Evolutionary conservation across 1,140 invertebrate species (phyloP), one percentile per base, ranked within the genome.

Genomic region (Papilio xuthus): DNA sequence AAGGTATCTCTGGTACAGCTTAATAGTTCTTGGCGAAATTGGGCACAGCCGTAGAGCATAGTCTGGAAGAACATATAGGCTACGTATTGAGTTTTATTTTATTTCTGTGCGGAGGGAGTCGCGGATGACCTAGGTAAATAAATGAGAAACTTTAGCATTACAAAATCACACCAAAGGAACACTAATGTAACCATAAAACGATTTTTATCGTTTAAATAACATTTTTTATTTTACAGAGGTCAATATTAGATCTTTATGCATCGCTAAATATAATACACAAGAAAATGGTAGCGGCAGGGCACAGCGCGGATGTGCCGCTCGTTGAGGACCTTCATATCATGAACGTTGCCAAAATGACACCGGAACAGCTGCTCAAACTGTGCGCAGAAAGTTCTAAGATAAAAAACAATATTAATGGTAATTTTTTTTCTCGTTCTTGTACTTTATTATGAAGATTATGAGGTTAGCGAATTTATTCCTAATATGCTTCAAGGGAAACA

Each of bases 281-380:
- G 42, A 84, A 88, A 69, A 81, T 92, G 82, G 75, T 53, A 1
- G 73, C 77, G 3, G 23, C 91, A n/a, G 91, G 90, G 0, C 89
- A 91, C n/a, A 85, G 84, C 20, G 75, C 82, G 4, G 82, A 28
- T 37, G 77, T 90, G 44, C 89, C 89, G 0, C 69, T 86, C 0
- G 79, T 84, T 0, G 88, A 90, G 6, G 89, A 93, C 23, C 77
- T 92, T 42, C 79, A 78, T 3, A 83, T 92, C 13, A 92, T 92
- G 88, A 92, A 93, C 67, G 86, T 92, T 13, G 84, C 87, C 18
- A 88, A 88, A 23, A 82, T 92, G 85, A 84, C 85, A 1, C 86
- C 90, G 0, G 85, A 85, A 15, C 89, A 92, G 71, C 75, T 93
- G 70, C 78, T 92, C 0, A 84, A 92, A 70, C 79, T 92, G 28